Conservation (phyloP, 2,113 vertebrate species). For the Orthonyx spaldingii region DNA sequence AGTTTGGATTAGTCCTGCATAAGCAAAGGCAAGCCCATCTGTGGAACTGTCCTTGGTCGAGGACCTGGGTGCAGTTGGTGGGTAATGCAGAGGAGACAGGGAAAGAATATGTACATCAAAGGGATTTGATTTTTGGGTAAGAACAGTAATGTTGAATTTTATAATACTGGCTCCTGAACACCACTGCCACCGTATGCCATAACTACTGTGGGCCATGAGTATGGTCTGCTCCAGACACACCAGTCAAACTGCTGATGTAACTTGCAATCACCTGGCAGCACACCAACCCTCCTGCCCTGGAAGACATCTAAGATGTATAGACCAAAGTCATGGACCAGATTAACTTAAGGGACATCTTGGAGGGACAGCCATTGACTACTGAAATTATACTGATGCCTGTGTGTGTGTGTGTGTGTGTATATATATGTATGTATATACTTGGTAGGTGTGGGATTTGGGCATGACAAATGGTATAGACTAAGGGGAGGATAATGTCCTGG, state of each 20-base stretch:
- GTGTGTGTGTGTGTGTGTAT: rapidly evolving
- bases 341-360: not conserved
- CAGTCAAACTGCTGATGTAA: not conserved
- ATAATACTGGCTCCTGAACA: not conserved
- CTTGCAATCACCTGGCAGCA: not conserved
- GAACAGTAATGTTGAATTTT: not conserved
- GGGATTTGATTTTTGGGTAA: not conserved
- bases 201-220: not conserved
- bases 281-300: not conserved
- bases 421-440: too few species aligned
- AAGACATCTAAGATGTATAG: not conserved
- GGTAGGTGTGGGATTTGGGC: not conserved
- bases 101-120: not conserved
- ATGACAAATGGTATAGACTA: not conserved
- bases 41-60: rapidly evolving
- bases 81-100: not conserved
- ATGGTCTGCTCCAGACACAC: not conserved
- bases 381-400: not conserved
- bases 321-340: not conserved
- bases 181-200: not conserved
- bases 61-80: not conserved
- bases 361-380: not conserved
- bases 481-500: not conserved
- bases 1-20: not conserved
- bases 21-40: not conserved